Percentiles rank a stretch among this genome's conserved stretches.
These are phyloP conservation scores for Athalia circularis DNA, from an alignment of 2,888 invertebrate species.

Conservation along the genomic window DNA sequence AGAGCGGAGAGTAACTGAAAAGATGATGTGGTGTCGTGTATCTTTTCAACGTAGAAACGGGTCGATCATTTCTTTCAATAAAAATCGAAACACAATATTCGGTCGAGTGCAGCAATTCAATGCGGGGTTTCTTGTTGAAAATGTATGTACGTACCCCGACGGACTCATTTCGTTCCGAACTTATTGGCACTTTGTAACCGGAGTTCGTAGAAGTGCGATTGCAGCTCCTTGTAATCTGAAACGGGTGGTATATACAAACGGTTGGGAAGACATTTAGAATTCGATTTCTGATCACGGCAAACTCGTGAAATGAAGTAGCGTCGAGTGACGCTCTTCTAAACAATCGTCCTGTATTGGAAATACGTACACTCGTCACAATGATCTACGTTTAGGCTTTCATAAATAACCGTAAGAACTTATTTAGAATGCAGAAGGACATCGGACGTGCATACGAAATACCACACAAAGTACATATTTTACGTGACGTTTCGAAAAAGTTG, in stretches of 20 bases:
- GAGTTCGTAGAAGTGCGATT: not conserved
- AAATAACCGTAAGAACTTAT: conserved; percentile 23
- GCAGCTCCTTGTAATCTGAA: not conserved
- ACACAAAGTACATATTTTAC: conserved; percentile 16
- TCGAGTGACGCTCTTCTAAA: not conserved
- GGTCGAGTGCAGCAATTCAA: not conserved
- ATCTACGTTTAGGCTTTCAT: conserved; percentile 21
- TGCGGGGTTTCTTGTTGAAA: not conserved
- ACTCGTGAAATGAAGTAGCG: not conserved
- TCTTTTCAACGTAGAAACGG: not conserved
- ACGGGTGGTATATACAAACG: not conserved
- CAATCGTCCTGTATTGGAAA: conserved; percentile 33
- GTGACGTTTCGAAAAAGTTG: too few species aligned
- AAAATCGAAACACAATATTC: not conserved
- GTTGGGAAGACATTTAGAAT: not conserved
- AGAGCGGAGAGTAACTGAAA: conserved; percentile 11
- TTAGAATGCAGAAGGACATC: conserved; percentile 13
- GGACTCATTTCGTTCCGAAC: not conserved
- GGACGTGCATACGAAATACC: not conserved
- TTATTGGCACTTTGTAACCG: not conserved
- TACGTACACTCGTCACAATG: conserved; percentile 31
- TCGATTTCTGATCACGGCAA: not conserved
- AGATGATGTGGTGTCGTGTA: not conserved
- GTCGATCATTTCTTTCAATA: conserved; percentile 4
- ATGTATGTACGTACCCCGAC: not conserved